These are phyloP conservation scores for Germaria angustata DNA, from an alignment of 2,888 invertebrate genomes.

Conservation along the genomic window DNA sequence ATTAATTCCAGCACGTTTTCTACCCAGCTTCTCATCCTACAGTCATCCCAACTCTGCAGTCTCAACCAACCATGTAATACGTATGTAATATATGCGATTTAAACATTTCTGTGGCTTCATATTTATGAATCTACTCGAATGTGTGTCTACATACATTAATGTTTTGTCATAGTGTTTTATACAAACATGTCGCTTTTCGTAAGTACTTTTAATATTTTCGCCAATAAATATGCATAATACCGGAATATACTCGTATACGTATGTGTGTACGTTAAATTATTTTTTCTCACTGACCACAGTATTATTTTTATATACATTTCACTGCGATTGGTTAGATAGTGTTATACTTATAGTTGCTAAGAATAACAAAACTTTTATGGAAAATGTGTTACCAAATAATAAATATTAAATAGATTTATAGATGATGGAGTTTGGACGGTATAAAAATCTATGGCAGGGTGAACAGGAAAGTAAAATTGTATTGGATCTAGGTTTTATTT, in stretches of 20 bases:
- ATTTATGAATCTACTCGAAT: not conserved
- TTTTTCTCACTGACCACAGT: constrained; percentile 1
- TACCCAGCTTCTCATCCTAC: no score
- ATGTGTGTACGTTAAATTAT: not conserved
- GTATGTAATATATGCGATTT: constrained; percentile 2
- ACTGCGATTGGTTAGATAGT: constrained; percentile 6
- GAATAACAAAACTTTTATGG: constrained; percentile 31
- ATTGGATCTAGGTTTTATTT: not conserved
- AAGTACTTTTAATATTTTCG: constrained; percentile 33
- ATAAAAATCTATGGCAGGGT: not conserved
- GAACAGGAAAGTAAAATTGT: not conserved
- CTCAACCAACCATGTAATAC: no score
- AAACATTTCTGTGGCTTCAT: not conserved
- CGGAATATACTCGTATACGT: not conserved
- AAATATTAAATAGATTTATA: constrained; percentile 56
- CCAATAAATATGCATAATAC: constrained; percentile 58
- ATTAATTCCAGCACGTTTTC: no score
- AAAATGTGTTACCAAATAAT: constrained; percentile 57
- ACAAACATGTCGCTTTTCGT: constrained; percentile 34
- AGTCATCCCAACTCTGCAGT: no score
- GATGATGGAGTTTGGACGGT: constrained; percentile 11
- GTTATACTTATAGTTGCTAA: not conserved
- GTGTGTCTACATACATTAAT: constrained; percentile 41
- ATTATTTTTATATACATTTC: not conserved
- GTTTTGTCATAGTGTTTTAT: constrained; percentile 55